These are phyloP conservation scores for Pogonocichla stellata DNA, from an alignment of 2,113 vertebrate species.

Conservation along the genomic window DNA sequence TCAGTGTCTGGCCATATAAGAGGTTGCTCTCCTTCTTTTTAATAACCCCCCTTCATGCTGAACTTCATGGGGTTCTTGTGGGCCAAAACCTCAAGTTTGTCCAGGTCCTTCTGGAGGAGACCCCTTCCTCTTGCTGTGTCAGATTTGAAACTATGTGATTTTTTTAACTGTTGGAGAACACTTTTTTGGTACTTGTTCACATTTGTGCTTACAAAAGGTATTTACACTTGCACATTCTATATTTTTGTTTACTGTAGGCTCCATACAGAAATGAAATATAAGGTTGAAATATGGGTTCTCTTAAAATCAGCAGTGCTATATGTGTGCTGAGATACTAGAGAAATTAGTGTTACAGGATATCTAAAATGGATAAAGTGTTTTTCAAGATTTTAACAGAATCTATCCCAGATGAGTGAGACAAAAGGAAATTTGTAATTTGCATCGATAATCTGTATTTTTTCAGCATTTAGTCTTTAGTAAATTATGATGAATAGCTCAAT, in stretches of 20 bases:
- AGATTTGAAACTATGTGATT: not conserved
- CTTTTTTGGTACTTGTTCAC: not conserved
- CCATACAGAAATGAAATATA: not conserved
- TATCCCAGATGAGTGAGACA: not conserved
- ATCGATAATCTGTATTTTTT: not conserved
- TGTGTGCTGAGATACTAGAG: not conserved
- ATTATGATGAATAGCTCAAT: not conserved
- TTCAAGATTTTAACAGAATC: not conserved
- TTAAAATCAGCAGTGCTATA: not conserved
- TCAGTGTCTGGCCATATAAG: not conserved
- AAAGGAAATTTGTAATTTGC: not conserved
- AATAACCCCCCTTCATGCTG: not conserved
- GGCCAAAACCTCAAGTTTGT: fast-evolving
- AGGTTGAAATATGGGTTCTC: not conserved
- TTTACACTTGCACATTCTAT: not conserved
- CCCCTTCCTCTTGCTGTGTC: not conserved
- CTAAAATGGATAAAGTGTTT: not conserved
- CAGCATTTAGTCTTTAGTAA: not conserved
- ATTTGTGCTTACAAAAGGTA: not conserved
- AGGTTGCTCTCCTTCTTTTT: not conserved
- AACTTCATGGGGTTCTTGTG: not conserved
- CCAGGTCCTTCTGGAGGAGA: not conserved
- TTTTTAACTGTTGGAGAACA: not conserved
- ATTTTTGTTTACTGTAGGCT: not conserved
- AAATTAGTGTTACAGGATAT: not conserved